Evolutionary conservation across 1,140 invertebrate genomes (phyloP).

Genomic region (Zaprionus africanus): DNA sequence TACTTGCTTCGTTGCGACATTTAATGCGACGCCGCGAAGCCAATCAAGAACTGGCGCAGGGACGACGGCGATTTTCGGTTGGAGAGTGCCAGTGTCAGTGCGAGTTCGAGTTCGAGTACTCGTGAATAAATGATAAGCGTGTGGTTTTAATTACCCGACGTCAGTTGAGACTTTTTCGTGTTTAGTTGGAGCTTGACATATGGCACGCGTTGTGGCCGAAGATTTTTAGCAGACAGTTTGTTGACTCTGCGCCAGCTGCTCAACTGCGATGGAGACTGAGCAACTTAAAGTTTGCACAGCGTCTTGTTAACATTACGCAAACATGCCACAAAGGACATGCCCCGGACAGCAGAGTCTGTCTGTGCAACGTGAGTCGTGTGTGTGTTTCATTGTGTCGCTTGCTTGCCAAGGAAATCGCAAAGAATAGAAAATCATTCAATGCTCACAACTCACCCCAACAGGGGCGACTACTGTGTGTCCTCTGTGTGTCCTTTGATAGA

Average conservation of each 20-base stretch:
- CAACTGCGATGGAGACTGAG: conserved; percentile 11
- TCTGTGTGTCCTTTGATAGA: conserved; percentile 59
- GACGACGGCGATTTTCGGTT: conserved; percentile 41
- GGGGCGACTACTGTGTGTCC: conserved; percentile 56
- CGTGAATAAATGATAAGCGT: conserved; percentile 71
- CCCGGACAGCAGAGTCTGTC: conserved; percentile 15
- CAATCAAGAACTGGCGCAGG: conserved; percentile 74
- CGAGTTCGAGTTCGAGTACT: conserved; percentile 23
- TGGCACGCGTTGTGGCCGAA: conserved; percentile 69
- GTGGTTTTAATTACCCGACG: conserved; percentile 74
- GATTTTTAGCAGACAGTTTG: conserved; percentile 47
- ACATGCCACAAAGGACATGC: conserved; percentile 65
- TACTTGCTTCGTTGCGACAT: conserved; percentile 34
- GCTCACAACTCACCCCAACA: conserved; percentile 47
- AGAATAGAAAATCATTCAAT: conserved; percentile 56
- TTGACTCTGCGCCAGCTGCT: conserved; percentile 68
- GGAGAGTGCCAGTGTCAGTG: conserved; percentile 12
- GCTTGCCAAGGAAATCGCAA: conserved; percentile 44
- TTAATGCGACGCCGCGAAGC: conserved; percentile 65
- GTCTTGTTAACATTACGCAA: conserved; percentile 71
- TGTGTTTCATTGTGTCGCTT: conserved; percentile 32
- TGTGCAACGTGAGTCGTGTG: conserved; percentile 20
- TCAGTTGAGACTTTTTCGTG: conserved; percentile 45
- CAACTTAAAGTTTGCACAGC: conserved; percentile 68
- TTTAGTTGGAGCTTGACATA: conserved; percentile 51